Percentiles rank a stretch among this genome's conserved stretches.
phyloP scores from a whole-genome alignment of 2,888 invertebrate genomes.

The Heliconius hortense region DNA sequence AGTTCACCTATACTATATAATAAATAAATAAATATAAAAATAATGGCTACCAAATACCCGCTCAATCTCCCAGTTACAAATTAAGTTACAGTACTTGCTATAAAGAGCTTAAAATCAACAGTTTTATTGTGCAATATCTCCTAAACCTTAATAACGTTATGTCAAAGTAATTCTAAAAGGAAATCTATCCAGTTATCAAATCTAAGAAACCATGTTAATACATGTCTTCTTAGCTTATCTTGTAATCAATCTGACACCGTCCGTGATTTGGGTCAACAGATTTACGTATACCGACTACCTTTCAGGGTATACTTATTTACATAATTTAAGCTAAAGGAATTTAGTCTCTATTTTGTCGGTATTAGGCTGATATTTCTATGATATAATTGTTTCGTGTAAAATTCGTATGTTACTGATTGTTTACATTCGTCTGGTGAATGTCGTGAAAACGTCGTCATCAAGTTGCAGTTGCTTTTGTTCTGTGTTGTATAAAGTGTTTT shows the following conservation, averaged over 20 bases:
- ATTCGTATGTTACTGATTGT: constrained; percentile 14
- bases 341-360: neutral
- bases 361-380: constrained; percentile 21
- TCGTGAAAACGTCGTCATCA: constrained; percentile 41
- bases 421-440: constrained; percentile 35
- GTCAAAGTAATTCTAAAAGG: constrained; percentile 12
- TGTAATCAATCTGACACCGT: constrained; percentile 43
- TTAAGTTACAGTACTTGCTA: neutral
- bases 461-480: constrained; percentile 38
- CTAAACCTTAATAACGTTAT: constrained; percentile 5
- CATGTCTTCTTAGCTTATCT: constrained; percentile 41
- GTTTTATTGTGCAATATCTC: neutral
- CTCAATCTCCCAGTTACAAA: neutral
- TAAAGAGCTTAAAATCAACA: neutral
- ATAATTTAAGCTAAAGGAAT: constrained; percentile 2
- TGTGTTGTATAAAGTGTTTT: constrained; percentile 37
- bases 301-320: constrained; percentile 20
- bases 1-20: no score
- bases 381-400: constrained; percentile 9
- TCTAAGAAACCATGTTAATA: constrained; percentile 35
- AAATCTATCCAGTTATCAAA: constrained; percentile 35
- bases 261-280: constrained; percentile 43
- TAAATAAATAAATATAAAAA: no score
- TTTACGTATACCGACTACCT: constrained; percentile 36
- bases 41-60: no score